Evolutionary conservation across 35 echinoderm and acorn worm genomes (phyloP), one percentile per base, ranked within the genome.

Genomic region (Ptychodera flava): DNA sequence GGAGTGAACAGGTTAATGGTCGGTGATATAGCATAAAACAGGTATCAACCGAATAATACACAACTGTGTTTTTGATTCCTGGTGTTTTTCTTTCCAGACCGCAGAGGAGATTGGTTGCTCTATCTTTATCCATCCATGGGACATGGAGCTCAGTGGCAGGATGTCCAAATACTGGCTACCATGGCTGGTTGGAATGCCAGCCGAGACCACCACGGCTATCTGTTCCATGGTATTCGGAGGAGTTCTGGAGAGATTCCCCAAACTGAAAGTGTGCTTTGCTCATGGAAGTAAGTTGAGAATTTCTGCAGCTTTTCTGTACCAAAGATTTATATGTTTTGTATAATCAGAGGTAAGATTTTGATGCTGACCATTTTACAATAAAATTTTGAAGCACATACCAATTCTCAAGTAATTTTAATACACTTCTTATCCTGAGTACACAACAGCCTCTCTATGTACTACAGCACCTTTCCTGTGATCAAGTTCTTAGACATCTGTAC

Each of bases 161-260:
- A 97, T 97, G 95, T 80, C 93, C 29, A 97, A 97, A 34, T 97
- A 97, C 36, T 97, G 95, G 95, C 45, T 97, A 36, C 95, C 95
- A 34, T 97, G 95, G 95, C 79, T 97, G 76, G 95, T 97, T 16
- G 95, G 95, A 0, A 97, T 97, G 95, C 95, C 95, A 1, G 95
- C 89, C 36, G 95, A 97, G 35, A 97, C 95, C 1, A 92, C 95
- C 28, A 91, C 90, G 27, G 95, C 95, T 28, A 86, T 97, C 0
- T 97, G 95, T 79, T 97, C 89, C 31, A 88, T 97, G 78, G 91
- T 97, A 37, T 97, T 97, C 90, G 95, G 95, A 35, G 95, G 95
- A 0, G 87, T 97, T 0, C 88, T 97, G 38, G 95, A 97, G 36
- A 91, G 85, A 33, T 97, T 92, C 86, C 95, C 95, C 31, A 97